Conservation (phyloP, 2,113 vertebrate genomes). For the Pogona vitticeps region DNA sequence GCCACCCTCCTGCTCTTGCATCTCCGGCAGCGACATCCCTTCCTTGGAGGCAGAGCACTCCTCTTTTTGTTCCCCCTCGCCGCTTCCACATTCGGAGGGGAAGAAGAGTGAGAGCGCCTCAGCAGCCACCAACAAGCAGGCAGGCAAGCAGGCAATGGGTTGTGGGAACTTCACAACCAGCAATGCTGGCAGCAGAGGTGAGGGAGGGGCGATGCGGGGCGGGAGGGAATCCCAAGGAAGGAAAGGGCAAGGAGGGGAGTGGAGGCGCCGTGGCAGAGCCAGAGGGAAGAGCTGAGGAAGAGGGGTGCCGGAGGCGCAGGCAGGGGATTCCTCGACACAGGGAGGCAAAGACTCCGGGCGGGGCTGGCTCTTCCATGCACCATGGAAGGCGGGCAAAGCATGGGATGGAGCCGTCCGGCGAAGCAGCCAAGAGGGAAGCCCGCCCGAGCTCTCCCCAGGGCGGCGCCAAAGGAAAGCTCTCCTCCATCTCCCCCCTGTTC, state of each 20-base stretch:
- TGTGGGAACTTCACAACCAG: conserved; percentile 92
- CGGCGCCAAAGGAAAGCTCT: too few species aligned
- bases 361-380: too few species aligned
- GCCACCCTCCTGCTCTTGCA: background rate
- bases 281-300: background rate
- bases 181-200: conserved; percentile 79
- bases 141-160: conserved; percentile 79
- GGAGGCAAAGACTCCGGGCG: too few species aligned
- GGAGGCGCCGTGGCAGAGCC: too few species aligned
- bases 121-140: background rate
- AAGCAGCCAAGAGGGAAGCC: too few species aligned
- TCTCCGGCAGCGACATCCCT: background rate
- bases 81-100: background rate
- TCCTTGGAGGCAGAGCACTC: too few species aligned
- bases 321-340: too few species aligned
- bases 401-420: too few species aligned
- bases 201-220: conserved; percentile 55
- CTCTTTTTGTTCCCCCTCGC: too few species aligned
- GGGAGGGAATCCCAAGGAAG: background rate
- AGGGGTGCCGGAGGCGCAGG: conserved; percentile 65
- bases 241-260: background rate
- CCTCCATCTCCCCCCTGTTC: too few species aligned
- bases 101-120: background rate
- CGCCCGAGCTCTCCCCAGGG: too few species aligned
- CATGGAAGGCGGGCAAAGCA: too few species aligned